These are phyloP conservation scores for Sebastes oblongus DNA, from an alignment of 2,797 vertebrate species.

Conservation along the genomic window DNA sequence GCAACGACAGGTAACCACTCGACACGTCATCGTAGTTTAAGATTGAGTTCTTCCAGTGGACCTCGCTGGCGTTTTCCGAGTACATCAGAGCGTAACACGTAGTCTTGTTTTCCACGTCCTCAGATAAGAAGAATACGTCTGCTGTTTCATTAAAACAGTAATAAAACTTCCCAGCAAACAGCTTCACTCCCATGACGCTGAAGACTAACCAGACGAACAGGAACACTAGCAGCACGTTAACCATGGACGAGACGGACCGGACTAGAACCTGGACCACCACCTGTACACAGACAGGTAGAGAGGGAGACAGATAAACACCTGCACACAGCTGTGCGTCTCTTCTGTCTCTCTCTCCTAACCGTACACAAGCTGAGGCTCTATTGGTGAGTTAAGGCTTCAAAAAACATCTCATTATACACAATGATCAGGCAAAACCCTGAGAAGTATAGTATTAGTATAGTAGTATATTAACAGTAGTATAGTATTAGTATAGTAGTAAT, in stretches of 20 bases:
- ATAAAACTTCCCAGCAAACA: slow-evolving; percentile 90
- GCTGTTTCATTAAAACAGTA: slow-evolving; percentile 87
- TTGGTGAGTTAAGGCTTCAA: no score
- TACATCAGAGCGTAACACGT: slow-evolving; percentile 79
- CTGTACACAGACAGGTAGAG: slow-evolving; percentile 21
- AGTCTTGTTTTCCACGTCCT: slow-evolving; percentile 79
- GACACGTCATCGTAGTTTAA: slow-evolving; percentile 89
- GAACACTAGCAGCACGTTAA: slow-evolving; percentile 86
- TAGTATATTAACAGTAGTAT: no score
- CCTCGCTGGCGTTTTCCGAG: not conserved
- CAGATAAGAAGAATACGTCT: slow-evolving; percentile 11
- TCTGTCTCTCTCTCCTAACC: no score
- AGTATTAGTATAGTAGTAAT: no score
- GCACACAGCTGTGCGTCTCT: not conserved
- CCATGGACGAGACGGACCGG: slow-evolving; percentile 86
- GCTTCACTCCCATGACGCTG: slow-evolving; percentile 77
- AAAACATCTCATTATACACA: no score
- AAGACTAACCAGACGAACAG: slow-evolving; percentile 92
- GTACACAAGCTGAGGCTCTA: no score
- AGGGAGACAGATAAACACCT: not conserved
- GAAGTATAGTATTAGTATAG: no score
- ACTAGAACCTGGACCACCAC: slow-evolving; percentile 73
- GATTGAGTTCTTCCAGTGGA: slow-evolving; percentile 85
- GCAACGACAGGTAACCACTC: slow-evolving; percentile 87
- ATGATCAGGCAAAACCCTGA: no score